Conservation (phyloP, 2,888 invertebrate genomes). For the Latrodectus hesperus region DNA sequence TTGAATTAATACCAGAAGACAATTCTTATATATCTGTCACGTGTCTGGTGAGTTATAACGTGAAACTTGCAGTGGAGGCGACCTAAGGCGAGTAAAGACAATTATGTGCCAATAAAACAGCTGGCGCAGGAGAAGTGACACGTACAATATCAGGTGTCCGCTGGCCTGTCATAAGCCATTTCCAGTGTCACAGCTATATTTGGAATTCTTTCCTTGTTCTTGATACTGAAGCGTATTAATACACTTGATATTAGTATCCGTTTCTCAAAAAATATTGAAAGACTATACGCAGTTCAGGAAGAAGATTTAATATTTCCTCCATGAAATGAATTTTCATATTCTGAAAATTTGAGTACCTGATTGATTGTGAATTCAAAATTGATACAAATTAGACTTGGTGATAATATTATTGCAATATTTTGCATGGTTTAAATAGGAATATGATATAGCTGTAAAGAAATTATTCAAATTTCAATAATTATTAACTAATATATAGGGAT, state of each 20-base stretch:
- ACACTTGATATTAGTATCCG: constrained; percentile 13
- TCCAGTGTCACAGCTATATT: constrained; percentile 29
- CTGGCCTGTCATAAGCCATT: constrained; percentile 22
- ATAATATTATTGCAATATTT: no score
- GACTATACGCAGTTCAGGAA: no score
- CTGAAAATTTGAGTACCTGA: no score
- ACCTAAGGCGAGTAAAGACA: constrained; percentile 29
- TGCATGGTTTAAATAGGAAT: no score
- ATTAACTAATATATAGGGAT: no score
- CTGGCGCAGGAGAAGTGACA: constrained; percentile 39
- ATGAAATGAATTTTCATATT: neutral
- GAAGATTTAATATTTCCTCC: neutral
- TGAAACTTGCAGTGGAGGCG: neutral
- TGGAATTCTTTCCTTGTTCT: constrained; percentile 23
- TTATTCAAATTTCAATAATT: no score
- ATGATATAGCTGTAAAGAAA: no score
- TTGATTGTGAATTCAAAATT: no score
- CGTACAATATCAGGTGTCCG: constrained; percentile 35
- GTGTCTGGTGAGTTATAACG: constrained; percentile 8
- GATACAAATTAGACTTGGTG: no score
- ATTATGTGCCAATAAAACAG: constrained; percentile 58
- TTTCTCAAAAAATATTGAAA: neutral
- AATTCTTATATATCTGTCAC: neutral
- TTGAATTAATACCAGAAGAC: no score
- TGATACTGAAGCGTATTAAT: neutral